A percentile compares a stretch with the other conserved stretches of the same genome.
These are phyloP conservation scores for Hydrocynus forskahlii DNA, from an alignment of 2,797 vertebrate genomes.

Conservation along the genomic window DNA sequence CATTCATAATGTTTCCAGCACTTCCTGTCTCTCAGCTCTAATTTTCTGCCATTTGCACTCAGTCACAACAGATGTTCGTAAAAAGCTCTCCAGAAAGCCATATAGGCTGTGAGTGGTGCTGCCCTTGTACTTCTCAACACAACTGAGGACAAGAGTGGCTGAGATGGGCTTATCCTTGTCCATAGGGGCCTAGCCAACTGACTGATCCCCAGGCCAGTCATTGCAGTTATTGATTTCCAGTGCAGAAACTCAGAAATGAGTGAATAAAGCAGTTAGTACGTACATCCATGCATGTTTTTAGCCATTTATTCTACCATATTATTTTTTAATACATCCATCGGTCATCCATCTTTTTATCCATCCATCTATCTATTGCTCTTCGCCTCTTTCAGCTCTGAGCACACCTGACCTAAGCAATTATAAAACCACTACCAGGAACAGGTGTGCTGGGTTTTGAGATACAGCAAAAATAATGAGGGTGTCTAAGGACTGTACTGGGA, in stretches of 20 bases:
- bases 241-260: neutral
- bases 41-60: constrained; percentile 12
- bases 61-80: constrained; percentile 56
- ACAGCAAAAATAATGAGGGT: neutral
- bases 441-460: neutral
- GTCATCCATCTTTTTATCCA: too few species aligned
- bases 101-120: constrained; percentile 52
- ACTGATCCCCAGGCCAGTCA: neutral
- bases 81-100: constrained; percentile 44
- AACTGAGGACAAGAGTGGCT: neutral
- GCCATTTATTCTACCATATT: too few species aligned
- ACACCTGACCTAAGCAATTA: neutral
- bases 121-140: constrained; percentile 17
- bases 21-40: constrained; percentile 7
- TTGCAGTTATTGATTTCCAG: neutral
- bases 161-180: neutral
- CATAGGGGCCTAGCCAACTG: neutral
- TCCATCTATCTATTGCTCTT: neutral
- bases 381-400: neutral
- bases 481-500: neutral
- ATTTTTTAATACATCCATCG: too few species aligned
- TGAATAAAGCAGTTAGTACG: neutral
- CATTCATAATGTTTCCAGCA: constrained; percentile 2
- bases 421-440: neutral
- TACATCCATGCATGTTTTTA: too few species aligned